Evolutionary conservation across 2,113 vertebrate genomes (phyloP).

Genomic region (Sprattus sprattus): DNA sequence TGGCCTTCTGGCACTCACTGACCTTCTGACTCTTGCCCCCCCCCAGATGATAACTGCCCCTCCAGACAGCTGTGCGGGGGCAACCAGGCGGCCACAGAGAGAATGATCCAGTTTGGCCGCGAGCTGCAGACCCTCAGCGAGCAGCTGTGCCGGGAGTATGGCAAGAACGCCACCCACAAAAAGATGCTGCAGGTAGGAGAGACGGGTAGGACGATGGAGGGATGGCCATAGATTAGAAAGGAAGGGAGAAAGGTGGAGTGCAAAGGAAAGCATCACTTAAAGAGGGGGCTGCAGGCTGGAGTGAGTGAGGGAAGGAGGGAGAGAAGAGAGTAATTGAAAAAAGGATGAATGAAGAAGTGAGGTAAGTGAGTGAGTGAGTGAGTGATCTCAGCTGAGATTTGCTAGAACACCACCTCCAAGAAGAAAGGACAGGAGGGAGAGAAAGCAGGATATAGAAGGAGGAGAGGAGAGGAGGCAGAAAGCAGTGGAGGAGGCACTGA

Average conservation of each 20-base stretch:
- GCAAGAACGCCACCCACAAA: constrained; percentile 88
- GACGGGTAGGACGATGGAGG: not conserved
- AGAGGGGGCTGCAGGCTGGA: not conserved
- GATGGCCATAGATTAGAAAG: not conserved
- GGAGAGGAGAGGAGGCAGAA: not conserved
- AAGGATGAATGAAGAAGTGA: not conserved
- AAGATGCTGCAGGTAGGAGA: constrained; percentile 83
- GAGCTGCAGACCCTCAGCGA: constrained; percentile 93
- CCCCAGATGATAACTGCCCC: constrained; percentile 79
- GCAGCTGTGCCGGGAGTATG: constrained; percentile 89
- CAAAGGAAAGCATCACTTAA: not conserved
- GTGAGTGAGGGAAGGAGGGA: not conserved
- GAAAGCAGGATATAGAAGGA: not conserved
- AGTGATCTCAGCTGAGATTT: not conserved
- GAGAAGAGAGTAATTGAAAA: not conserved
- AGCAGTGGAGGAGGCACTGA: not conserved
- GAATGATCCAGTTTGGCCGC: constrained; percentile 97
- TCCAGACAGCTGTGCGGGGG: constrained; percentile 92
- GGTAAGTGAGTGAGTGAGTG: constrained; percentile 23
- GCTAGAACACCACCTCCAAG: no score
- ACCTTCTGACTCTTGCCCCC: constrained; percentile 23
- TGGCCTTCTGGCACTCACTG: not conserved
- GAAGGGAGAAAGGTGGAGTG: not conserved
- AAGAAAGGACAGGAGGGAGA: not conserved
- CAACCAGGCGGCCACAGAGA: constrained; percentile 92